Evolutionary conservation across 2,113 vertebrate genomes (phyloP).

Genomic region (Lepisosteus oculatus): DNA sequence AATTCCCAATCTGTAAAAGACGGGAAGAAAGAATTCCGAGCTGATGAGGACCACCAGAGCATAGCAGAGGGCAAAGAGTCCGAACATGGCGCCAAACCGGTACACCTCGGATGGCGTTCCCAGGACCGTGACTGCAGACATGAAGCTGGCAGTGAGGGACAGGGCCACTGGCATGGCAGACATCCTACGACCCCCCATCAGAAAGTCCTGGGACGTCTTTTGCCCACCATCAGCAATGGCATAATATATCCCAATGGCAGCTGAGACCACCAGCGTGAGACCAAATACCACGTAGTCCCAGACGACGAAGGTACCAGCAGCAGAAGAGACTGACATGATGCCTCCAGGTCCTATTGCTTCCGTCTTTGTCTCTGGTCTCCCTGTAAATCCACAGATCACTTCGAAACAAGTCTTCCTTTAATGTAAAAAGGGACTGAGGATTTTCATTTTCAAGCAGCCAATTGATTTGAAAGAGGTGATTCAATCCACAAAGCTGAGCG

Average conservation of each 20-base stretch:
- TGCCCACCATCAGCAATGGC: conserved; percentile 69
- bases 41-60: conserved; percentile 67
- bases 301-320: conserved; percentile 54
- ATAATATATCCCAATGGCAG: conserved; percentile 80
- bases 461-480: no score
- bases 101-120: conserved; percentile 88
- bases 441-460: no score
- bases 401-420: no score
- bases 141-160: conserved; percentile 91
- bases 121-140: conserved; percentile 91
- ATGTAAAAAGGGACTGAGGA: no score
- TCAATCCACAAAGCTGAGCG: no score
- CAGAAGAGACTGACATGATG: conserved; percentile 31
- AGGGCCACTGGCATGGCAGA: conserved; percentile 79
- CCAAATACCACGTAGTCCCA: conserved; percentile 91
- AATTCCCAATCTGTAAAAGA: conserved; percentile 88
- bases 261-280: conserved; percentile 80
- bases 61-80: conserved; percentile 72
- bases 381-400: no score
- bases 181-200: conserved; percentile 82
- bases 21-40: conserved; percentile 85
- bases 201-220: conserved; percentile 73
- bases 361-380: not conserved
- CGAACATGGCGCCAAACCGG: conserved; percentile 72
- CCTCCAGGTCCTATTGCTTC: not conserved